These are phyloP conservation scores for Psilopogon haemacephalus DNA, from an alignment of 2,113 vertebrate genomes.

Conservation along the genomic window DNA sequence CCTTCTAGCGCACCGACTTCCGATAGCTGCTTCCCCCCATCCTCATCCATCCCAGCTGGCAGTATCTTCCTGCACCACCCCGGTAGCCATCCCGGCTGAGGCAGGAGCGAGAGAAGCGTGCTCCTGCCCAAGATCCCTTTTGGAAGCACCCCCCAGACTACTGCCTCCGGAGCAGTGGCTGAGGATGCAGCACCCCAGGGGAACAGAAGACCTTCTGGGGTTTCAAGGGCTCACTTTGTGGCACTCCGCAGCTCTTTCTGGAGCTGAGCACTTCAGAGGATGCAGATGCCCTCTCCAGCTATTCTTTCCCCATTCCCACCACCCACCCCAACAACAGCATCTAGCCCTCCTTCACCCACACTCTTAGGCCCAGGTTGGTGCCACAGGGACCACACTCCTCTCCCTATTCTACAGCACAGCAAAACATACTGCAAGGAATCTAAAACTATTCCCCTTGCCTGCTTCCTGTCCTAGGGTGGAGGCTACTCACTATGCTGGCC, in stretches of 20 bases:
- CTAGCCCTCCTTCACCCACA: neutral
- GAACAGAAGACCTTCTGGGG: neutral
- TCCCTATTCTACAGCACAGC: neutral
- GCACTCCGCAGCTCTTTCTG: neutral
- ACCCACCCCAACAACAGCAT: neutral
- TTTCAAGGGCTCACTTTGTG: neutral
- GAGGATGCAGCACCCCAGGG: neutral
- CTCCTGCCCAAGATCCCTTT: neutral
- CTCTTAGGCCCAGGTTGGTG: neutral
- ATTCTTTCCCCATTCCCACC: neutral
- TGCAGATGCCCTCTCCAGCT: neutral
- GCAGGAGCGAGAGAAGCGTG: neutral
- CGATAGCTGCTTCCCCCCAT: neutral
- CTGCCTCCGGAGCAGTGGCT: neutral
- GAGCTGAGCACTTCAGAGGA: neutral
- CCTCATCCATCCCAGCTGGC: neutral
- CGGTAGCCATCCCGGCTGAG: neutral
- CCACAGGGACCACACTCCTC: neutral
- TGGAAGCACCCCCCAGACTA: neutral
- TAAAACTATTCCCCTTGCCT: neutral
- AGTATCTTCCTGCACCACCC: neutral
- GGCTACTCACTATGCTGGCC: neutral
- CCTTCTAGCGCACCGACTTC: neutral
- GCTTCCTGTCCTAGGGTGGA: neutral
- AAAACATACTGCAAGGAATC: neutral